Conservation (phyloP, 2,113 vertebrate genomes). For the Brachyhypopomus gauderio region DNA sequence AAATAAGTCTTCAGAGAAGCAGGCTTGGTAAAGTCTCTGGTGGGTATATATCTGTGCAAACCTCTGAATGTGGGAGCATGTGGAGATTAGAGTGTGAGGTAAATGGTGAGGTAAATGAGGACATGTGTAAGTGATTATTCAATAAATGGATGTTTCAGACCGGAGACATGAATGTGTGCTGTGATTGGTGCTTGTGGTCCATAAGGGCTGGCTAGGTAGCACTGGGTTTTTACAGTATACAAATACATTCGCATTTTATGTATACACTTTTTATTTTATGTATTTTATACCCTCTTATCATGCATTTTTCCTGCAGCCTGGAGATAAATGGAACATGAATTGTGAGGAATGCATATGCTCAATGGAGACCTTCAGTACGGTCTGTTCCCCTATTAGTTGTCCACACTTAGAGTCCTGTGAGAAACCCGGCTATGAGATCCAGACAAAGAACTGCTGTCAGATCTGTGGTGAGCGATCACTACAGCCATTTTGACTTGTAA, state of each 20-base stretch:
- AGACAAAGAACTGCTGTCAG: slow-evolving; percentile 42
- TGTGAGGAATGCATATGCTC: slow-evolving; percentile 45
- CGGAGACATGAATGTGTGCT: too few species aligned
- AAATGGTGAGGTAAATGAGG: too few species aligned
- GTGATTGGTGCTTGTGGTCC: too few species aligned
- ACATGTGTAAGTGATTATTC: too few species aligned
- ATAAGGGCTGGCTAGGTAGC: too few species aligned
- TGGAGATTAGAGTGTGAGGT: too few species aligned
- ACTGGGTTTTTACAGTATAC: neutral
- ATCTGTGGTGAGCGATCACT: slow-evolving; percentile 46
- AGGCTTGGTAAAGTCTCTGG: too few species aligned
- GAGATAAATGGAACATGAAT: slow-evolving; percentile 38
- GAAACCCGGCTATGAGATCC: slow-evolving; percentile 14
- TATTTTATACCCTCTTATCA: neutral
- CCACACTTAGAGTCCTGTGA: slow-evolving; percentile 1
- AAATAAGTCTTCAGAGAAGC: too few species aligned
- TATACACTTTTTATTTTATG: too few species aligned
- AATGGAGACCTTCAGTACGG: neutral
- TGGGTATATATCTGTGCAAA: too few species aligned
- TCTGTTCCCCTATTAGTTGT: slow-evolving; percentile 25
- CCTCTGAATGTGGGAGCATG: too few species aligned
- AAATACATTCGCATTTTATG: neutral
- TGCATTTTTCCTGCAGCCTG: slow-evolving; percentile 34
- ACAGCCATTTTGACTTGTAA: neutral
- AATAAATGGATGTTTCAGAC: too few species aligned